Evolutionary conservation across 2,888 invertebrate species (phyloP).

Genomic region (Leucoptera coffeella): DNA sequence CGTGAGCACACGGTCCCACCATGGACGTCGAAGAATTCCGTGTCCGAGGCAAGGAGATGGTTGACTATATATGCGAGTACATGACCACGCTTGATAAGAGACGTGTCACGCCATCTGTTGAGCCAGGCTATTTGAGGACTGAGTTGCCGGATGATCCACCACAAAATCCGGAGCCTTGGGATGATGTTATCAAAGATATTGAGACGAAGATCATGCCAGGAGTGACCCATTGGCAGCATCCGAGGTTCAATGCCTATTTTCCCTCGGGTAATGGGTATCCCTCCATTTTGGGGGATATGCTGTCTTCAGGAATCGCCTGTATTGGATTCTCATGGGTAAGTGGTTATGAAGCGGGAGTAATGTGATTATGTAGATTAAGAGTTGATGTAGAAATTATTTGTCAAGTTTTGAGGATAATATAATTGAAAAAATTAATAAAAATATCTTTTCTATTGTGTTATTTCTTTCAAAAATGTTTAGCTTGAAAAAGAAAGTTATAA

Average conservation of each 20-base stretch:
- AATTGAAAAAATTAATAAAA: too few relatives aligned
- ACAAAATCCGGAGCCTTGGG: constrained; percentile 76
- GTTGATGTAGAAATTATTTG: too few relatives aligned
- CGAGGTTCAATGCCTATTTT: constrained; percentile 97
- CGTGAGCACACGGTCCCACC: too few relatives aligned
- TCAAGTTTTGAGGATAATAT: too few relatives aligned
- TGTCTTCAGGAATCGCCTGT: constrained; percentile 92
- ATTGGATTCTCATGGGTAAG: constrained; percentile 97
- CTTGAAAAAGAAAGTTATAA: too few relatives aligned
- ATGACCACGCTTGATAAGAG: constrained; percentile 73
- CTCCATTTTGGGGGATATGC: constrained; percentile 95
- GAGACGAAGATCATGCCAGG: constrained; percentile 92
- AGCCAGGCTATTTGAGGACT: constrained; percentile 82
- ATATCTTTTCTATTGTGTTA: too few relatives aligned
- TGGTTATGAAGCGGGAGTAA: too few relatives aligned
- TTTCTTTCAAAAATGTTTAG: too few relatives aligned
- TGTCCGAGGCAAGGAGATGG: constrained; percentile 84
- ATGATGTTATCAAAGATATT: constrained; percentile 82
- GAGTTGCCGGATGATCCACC: constrained; percentile 79
- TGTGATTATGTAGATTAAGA: too few relatives aligned
- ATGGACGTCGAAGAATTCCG: constrained; percentile 91
- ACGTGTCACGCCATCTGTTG: constrained; percentile 82
- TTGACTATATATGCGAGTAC: constrained; percentile 91
- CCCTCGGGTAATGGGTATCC: constrained; percentile 97
- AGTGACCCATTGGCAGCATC: constrained; percentile 98